phyloP scores from a whole-genome alignment of 2,113 vertebrate species.

The Pandion haliaetus region DNA sequence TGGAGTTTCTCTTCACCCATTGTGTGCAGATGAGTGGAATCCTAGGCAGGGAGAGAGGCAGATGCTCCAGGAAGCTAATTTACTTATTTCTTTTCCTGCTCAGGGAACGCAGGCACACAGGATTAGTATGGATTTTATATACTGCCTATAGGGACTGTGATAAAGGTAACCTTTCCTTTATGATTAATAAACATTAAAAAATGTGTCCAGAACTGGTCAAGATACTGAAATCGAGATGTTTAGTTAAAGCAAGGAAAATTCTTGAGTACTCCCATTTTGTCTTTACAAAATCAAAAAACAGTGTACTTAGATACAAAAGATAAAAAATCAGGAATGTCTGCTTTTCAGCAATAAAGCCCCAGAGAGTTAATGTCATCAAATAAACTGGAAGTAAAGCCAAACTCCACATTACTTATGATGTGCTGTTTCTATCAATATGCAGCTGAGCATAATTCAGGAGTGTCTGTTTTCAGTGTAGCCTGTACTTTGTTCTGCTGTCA shows the following conservation, averaged over 20 bases:
- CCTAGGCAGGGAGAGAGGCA: not conserved
- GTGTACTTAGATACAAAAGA: not conserved
- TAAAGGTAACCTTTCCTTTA: not conserved
- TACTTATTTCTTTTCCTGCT: not conserved
- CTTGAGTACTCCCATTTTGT: not conserved
- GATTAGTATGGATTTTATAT: not conserved
- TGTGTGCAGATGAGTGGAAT: not conserved
- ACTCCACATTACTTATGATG: not conserved
- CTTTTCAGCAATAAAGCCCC: not conserved
- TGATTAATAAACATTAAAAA: not conserved
- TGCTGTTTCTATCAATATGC: not conserved
- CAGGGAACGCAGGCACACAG: not conserved
- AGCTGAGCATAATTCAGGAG: not conserved
- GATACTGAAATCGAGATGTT: not conserved
- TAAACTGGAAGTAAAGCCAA: not conserved
- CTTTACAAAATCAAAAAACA: not conserved
- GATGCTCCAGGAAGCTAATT: not conserved
- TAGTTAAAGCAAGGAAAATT: not conserved
- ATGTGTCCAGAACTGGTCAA: not conserved
- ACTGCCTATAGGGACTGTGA: not conserved
- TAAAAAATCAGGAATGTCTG: not conserved
- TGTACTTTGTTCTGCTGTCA: not conserved
- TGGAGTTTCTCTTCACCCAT: not conserved
- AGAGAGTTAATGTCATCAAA: not conserved
- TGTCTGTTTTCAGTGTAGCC: not conserved